A percentile compares a stretch with the other conserved stretches of the same genome.
Evolutionary conservation across 1,140 invertebrate species (phyloP).

Genomic region (Spodoptera frugiperda): DNA sequence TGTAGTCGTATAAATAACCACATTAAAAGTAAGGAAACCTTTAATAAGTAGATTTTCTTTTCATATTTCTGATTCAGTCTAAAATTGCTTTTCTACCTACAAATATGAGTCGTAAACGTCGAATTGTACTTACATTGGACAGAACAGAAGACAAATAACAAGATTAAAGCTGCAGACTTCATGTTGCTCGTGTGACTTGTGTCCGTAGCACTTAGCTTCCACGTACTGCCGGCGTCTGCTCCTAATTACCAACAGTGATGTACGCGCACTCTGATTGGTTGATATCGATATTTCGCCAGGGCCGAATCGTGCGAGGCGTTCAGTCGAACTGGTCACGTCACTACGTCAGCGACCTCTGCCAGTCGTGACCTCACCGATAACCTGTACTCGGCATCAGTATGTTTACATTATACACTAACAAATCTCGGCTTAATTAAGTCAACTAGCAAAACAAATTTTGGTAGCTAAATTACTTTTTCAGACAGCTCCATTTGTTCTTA

Average conservation of each 20-base stretch:
- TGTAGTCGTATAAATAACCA: too few relatives aligned
- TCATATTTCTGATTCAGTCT: too few relatives aligned
- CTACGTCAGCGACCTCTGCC: constrained; percentile 60
- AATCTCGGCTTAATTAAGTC: neutral
- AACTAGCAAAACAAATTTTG: neutral
- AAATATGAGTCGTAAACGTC: neutral
- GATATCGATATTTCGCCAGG: constrained; percentile 42
- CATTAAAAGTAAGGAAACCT: too few relatives aligned
- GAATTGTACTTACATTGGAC: constrained; percentile 74
- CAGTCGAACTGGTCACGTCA: constrained; percentile 5
- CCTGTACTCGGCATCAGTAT: constrained; percentile 44
- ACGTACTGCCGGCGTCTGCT: constrained; percentile 3
- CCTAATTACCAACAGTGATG: neutral
- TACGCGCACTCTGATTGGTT: constrained; percentile 25
- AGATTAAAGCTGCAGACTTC: constrained; percentile 66
- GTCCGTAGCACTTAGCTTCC: constrained; percentile 35
- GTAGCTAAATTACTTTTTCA: neutral
- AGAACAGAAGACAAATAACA: constrained; percentile 66
- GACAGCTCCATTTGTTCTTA: too few relatives aligned
- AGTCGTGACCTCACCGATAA: constrained; percentile 66
- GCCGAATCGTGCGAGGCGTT: constrained; percentile 32
- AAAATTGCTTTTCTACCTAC: neutral
- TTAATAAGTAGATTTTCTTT: too few relatives aligned
- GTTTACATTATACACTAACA: constrained; percentile 38
- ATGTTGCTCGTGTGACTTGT: constrained; percentile 58